These are phyloP conservation scores for Glaucomys volans DNA, from an alignment of 2,113 vertebrate genomes.

Conservation along the genomic window DNA sequence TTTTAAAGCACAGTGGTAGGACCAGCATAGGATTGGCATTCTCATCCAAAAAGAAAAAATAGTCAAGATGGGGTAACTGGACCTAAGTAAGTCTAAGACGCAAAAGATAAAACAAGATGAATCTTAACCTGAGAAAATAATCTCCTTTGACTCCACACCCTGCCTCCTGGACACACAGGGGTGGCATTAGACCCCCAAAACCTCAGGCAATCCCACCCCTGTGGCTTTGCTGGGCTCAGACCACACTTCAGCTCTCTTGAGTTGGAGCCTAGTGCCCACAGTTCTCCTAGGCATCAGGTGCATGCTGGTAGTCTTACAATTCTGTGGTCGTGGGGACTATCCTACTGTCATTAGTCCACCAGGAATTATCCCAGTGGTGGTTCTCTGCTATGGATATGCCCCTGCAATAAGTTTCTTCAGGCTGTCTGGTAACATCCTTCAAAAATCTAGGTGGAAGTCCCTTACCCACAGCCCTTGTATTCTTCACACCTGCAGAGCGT, in stretches of 20 bases:
- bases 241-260: neutral
- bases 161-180: neutral
- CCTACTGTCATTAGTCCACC: neutral
- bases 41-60: neutral
- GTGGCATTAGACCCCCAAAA: neutral
- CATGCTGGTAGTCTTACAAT: neutral
- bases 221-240: neutral
- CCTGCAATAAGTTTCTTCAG: neutral
- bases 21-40: neutral
- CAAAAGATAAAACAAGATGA: neutral
- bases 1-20: neutral
- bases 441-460: neutral
- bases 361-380: neutral
- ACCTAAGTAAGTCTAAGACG: neutral
- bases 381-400: neutral
- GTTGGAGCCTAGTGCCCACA: neutral
- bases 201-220: neutral
- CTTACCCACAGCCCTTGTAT: neutral
- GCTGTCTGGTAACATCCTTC: neutral
- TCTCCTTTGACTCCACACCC: neutral
- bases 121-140: neutral
- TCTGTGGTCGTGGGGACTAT: neutral
- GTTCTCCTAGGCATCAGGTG: neutral
- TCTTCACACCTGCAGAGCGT: neutral
- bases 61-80: neutral